Evolutionary conservation across 2,888 invertebrate species (phyloP), one percentile per base, ranked within the genome.

Genomic region (Microplitis manilae): DNA sequence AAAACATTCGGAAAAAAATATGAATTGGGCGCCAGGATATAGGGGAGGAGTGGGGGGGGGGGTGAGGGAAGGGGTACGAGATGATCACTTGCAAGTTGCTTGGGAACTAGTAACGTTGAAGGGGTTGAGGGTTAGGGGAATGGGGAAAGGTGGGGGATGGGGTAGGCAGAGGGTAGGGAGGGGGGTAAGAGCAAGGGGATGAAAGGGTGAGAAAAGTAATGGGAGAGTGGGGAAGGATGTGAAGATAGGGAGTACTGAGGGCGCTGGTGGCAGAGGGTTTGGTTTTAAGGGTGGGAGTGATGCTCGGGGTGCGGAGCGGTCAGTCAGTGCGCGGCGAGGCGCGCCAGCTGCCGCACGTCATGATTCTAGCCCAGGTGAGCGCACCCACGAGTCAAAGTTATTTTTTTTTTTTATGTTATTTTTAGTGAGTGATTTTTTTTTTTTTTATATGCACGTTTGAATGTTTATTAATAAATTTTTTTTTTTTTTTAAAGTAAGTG

Each of bases 321-420:
- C 80, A 86, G 87, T 87, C 87, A 89, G 89, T 89, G 89, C 89
- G 88, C 89, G 88, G 88, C 87, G 88, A 88, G 88, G 87, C 88
- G 88, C 89, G 89, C 89, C 88, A 86, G 88, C 87, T 89, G 89
- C 88, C 87, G 87, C 88, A 89, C 87, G 88, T 88, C 87, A 88
- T 89, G 88, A 87, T 87, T 87, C 85, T 88, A 86, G 85, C 87
- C 86, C 87, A 89, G 88, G 88, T 88, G 88, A 89, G 88, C 83
- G 79, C 77, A 77, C 74, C 71, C 61, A 77, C 70, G 74, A 74
- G 73, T 68, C 71, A 67, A 67, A 13, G 30, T 30, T 30, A 30
- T 20, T 20, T 64, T 64, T 67, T 67, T 30, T 20, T 20, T 67
- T 8, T 67, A 20, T n/a, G 7, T 39, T 67, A n/a, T 67, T 67